Conservation (phyloP, 2,797 vertebrate genomes). For the Coendou prehensilis region DNA sequence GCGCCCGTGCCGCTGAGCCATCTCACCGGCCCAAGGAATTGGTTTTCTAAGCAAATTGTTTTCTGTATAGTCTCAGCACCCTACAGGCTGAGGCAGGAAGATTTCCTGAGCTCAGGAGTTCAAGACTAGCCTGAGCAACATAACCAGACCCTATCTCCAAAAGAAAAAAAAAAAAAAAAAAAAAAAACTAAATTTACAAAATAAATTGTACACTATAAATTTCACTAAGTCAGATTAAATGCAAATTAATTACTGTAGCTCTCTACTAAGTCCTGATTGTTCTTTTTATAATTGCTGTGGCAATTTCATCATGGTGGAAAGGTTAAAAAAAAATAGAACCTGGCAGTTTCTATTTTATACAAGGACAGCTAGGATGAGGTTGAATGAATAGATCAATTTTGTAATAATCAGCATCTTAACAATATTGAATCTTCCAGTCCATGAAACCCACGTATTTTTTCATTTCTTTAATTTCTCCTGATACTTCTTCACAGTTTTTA, state of each 20-base stretch:
- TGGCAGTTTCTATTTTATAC: not conserved
- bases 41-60: not conserved
- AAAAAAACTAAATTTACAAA: not conserved
- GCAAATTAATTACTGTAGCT: not conserved
- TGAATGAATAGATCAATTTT: slow-evolving; percentile 15
- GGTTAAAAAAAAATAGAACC: not conserved
- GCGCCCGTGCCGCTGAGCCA: too few species aligned
- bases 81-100: not conserved
- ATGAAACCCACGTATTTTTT: not conserved
- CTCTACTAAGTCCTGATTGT: not conserved
- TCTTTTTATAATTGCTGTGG: not conserved
- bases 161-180: not conserved
- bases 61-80: not conserved
- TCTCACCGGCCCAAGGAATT: not conserved
- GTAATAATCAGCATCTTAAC: not conserved
- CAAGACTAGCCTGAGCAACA: not conserved
- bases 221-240: not conserved
- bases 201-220: not conserved
- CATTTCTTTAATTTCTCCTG: slow-evolving; percentile 6
- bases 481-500: not conserved
- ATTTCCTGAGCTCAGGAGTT: not conserved
- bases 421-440: not conserved
- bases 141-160: not conserved
- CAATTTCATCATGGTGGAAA: not conserved
- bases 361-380: not conserved